Conservation (phyloP, 2,797 vertebrate genomes). For the Platyrinchus mystaceus region DNA sequence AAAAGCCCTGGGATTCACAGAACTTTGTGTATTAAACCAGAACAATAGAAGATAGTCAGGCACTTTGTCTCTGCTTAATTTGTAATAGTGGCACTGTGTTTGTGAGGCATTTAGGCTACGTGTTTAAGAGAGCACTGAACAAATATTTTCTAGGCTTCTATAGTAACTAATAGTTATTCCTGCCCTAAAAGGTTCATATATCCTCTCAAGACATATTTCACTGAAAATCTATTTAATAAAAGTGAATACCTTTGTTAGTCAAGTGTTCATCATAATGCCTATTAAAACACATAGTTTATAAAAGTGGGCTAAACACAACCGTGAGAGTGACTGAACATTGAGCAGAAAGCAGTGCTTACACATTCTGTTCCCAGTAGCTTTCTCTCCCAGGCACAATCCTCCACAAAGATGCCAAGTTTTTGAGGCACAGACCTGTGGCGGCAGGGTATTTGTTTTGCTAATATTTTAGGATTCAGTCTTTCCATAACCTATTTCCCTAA, state of each 20-base stretch:
- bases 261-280: neutral
- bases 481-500: neutral
- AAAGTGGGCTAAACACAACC: neutral
- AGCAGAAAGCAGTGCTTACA: neutral
- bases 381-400: neutral
- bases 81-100: neutral
- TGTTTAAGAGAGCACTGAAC: constrained; percentile 37
- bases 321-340: neutral
- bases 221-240: constrained; percentile 40
- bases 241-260: neutral
- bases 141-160: constrained; percentile 64
- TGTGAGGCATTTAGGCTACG: neutral
- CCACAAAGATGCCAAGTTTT: neutral
- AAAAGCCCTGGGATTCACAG: neutral
- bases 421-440: neutral
- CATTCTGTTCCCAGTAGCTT: neutral
- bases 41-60: neutral
- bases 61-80: constrained; percentile 24
- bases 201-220: constrained; percentile 16
- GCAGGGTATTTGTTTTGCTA: neutral
- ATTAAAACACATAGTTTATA: neutral
- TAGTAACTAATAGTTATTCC: constrained; percentile 42
- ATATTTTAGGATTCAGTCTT: neutral
- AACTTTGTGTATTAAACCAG: neutral
- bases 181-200: constrained; percentile 31